phyloP scores from a whole-genome alignment of 2,797 vertebrate species.

The Phrynocephalus forsythii region DNA sequence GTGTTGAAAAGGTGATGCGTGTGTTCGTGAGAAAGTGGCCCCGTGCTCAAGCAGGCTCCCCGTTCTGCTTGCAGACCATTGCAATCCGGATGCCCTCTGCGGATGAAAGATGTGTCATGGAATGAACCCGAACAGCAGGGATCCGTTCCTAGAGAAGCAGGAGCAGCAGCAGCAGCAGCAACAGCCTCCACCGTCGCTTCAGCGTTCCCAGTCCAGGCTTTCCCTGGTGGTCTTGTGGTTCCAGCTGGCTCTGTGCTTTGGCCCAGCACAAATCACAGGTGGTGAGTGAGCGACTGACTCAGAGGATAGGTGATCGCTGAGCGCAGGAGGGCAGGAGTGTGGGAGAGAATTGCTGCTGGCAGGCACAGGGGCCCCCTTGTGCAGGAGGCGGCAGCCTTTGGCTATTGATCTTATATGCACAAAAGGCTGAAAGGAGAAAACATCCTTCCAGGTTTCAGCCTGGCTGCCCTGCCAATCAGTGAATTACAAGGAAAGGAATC shows the following conservation, averaged over 20 bases:
- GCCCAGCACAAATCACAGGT: slow-evolving; percentile 77
- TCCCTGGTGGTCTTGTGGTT: slow-evolving; percentile 76
- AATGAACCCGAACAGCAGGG: slow-evolving; percentile 76
- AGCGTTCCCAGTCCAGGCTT: slow-evolving; percentile 68
- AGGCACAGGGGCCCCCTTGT: not conserved
- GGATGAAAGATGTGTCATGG: slow-evolving; percentile 83
- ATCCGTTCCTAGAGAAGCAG: slow-evolving; percentile 67
- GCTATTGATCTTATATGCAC: slow-evolving; percentile 26
- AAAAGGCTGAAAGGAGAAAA: slow-evolving; percentile 13
- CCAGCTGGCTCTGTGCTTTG: slow-evolving; percentile 77
- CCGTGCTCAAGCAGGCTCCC: slow-evolving; percentile 13
- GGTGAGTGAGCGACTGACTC: slow-evolving; percentile 76
- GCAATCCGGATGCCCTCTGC: slow-evolving; percentile 76
- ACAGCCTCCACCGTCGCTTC: slow-evolving; percentile 26
- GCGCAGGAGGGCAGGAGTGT: not conserved
- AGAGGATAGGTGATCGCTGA: slow-evolving; percentile 26
- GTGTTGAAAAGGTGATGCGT: not conserved
- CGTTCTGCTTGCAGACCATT: slow-evolving; percentile 72
- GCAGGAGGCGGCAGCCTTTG: slow-evolving; percentile 2
- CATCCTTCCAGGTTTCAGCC: slow-evolving; percentile 1
- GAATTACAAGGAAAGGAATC: not conserved
- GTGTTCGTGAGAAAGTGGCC: slow-evolving; percentile 1
- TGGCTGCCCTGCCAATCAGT: slow-evolving; percentile 2
- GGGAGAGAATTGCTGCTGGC: not conserved
- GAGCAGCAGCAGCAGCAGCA: slow-evolving; percentile 28